Evolutionary conservation across 2,113 vertebrate species (phyloP), one percentile per base, ranked within the genome.

Genomic region (Syngnathus typhle): DNA sequence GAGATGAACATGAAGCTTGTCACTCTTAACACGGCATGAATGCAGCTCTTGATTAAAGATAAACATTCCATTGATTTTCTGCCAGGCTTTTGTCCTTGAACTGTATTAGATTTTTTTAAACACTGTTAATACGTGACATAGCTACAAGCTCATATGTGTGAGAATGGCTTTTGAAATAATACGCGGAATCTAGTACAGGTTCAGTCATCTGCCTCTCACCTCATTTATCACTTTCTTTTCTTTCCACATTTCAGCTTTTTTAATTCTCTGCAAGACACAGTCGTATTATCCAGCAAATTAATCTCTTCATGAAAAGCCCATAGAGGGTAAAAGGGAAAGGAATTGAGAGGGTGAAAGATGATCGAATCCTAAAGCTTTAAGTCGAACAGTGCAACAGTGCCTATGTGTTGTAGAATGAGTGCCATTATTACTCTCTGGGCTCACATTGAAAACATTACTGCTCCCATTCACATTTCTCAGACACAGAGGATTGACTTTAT

Each of bases 381-480:
- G 80, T 66, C 46, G 75, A 84, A 76, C 74, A 72, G 68, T 66
- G 70, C 83, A 81, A 84, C 82, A 79, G 81, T 84, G 79, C 86
- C 79, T 78, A 73, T 77, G 77, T 79, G 83, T 72, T 86, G 86
- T 84, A 78, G 83, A 87, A 88, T 87, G 85, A 87, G 83, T 84
- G 83, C 85, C 70, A 85, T 88, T 90, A 87, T 90, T 84, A 82
- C 84, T 87, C 88, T 88, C 86, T 69, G 75, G 78, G 81, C 88
- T 88, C 84, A 88, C 87, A 88, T 90, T 88, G 88, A 90, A 90
- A 90, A 88, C 87, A 88, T 90, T 88, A 88, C 84, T 75, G 80
- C 84, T 82, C 71, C 87, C 81, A 88, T 88, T 90, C 88, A 90
- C 80, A 81, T 82, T 83, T 82, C 84, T 88, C 84, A 88, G 82